Evolutionary conservation across 2,888 invertebrate genomes (phyloP).

Genomic region (Dione vanillae): DNA sequence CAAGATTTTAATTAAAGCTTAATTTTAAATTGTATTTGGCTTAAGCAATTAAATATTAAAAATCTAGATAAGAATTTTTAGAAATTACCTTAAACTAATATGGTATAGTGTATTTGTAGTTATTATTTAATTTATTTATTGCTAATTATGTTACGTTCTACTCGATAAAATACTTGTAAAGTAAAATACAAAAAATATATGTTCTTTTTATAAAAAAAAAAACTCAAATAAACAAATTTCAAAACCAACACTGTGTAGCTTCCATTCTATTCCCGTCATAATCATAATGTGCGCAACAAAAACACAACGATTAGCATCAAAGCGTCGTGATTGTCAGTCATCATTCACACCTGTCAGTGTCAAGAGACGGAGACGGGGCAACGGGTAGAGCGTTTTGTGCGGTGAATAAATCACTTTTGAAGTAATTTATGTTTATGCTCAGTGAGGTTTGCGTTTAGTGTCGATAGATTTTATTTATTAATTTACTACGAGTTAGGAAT

Average conservation of each 20-base stretch:
- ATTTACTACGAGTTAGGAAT: not conserved
- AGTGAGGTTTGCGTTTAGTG: slow-evolving; percentile 59
- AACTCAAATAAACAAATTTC: not conserved
- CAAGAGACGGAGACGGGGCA: slow-evolving; percentile 60
- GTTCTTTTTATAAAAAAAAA: too few species aligned
- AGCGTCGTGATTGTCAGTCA: slow-evolving; percentile 67
- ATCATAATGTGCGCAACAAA: slow-evolving; percentile 48
- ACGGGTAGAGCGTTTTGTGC: slow-evolving; percentile 75
- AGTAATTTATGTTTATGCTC: slow-evolving; percentile 75
- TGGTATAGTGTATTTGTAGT: too few species aligned
- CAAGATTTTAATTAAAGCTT: too few species aligned
- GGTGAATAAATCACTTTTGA: slow-evolving; percentile 80
- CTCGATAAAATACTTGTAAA: too few species aligned
- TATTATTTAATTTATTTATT: too few species aligned
- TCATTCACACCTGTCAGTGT: slow-evolving; percentile 72
- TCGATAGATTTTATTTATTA: slow-evolving; percentile 25
- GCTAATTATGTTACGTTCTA: too few species aligned
- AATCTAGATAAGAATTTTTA: too few species aligned
- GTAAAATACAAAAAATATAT: too few species aligned
- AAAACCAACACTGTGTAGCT: slow-evolving; percentile 9
- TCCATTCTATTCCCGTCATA: slow-evolving; percentile 43
- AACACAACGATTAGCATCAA: slow-evolving; percentile 68
- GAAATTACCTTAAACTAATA: too few species aligned
- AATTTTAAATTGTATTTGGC: too few species aligned
- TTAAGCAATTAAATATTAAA: too few species aligned